phyloP scores from a whole-genome alignment of 2,113 vertebrate species.

The Odontophorus gujanensis region DNA sequence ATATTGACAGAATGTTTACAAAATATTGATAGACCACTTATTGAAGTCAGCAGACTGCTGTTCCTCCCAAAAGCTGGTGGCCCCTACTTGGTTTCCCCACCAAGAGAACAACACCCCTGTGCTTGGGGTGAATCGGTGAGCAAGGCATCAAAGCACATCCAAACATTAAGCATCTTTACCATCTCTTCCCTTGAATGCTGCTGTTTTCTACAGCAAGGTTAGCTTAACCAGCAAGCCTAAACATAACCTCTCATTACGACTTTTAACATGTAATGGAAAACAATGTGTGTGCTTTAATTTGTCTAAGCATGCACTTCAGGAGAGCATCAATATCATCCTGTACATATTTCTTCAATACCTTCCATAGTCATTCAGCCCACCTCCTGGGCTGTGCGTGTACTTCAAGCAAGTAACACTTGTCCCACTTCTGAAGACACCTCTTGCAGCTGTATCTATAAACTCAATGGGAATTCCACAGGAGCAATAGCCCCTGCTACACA shows the following conservation, averaged over 20 bases:
- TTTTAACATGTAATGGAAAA: neutral
- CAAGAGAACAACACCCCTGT: neutral
- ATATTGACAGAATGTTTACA: neutral
- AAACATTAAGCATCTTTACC: neutral
- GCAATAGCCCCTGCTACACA: neutral
- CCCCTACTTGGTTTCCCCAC: neutral
- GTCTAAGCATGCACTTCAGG: neutral
- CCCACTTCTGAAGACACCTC: neutral
- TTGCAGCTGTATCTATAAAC: neutral
- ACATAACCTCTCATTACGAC: neutral
- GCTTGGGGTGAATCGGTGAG: neutral
- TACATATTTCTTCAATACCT: fast-evolving
- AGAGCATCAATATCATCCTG: neutral
- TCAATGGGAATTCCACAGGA: neutral
- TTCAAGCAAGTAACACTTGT: neutral
- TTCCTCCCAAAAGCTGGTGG: neutral
- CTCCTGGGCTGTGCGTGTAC: fast-evolving
- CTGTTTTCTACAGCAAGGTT: neutral
- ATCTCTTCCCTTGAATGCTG: neutral
- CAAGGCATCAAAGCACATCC: neutral
- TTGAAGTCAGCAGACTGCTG: neutral
- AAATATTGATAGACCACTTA: neutral
- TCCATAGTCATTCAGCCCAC: neutral
- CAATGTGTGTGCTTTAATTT: neutral
- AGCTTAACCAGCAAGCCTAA: neutral